A percentile compares a stretch with the other conserved stretches of the same genome.
phyloP scores from a whole-genome alignment of 2,797 vertebrate genomes.

The Odontamblyopus lacepedii region DNA sequence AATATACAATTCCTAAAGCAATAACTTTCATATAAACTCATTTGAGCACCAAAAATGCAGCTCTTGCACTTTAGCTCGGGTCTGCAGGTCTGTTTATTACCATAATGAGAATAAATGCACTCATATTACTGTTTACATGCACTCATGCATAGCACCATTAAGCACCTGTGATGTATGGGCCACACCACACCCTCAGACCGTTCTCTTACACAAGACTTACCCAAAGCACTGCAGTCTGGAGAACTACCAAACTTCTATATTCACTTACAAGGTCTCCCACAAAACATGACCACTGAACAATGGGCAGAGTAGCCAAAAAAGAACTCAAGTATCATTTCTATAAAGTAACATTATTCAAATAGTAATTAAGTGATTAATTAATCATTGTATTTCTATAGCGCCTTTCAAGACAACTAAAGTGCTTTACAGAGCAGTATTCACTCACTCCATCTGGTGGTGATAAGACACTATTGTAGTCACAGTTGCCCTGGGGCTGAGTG shows the following conservation, averaged over 20 bases:
- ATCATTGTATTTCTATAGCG: too few relatives aligned
- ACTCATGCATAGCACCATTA: conserved; percentile 4
- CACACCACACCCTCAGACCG: neutral
- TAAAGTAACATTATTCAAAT: too few relatives aligned
- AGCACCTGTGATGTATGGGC: neutral
- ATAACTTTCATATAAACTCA: neutral
- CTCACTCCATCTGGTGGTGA: too few relatives aligned
- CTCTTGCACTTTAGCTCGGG: neutral
- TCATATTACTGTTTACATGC: conserved; percentile 2
- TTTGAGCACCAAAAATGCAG: neutral
- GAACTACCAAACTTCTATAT: neutral
- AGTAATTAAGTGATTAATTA: too few relatives aligned
- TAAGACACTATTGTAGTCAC: too few relatives aligned
- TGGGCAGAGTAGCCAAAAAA: too few relatives aligned
- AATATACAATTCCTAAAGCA: neutral
- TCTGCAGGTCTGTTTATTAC: neutral
- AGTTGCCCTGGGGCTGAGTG: too few relatives aligned
- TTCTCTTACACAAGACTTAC: neutral
- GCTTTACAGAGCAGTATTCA: too few relatives aligned
- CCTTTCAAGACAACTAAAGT: too few relatives aligned
- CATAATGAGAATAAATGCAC: conserved; percentile 7
- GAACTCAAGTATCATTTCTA: too few relatives aligned
- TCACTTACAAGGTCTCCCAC: neutral
- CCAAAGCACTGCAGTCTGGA: neutral
- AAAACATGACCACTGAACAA: neutral